phyloP scores from a whole-genome alignment of 2,888 invertebrate species.

The Pocota personata region DNA sequence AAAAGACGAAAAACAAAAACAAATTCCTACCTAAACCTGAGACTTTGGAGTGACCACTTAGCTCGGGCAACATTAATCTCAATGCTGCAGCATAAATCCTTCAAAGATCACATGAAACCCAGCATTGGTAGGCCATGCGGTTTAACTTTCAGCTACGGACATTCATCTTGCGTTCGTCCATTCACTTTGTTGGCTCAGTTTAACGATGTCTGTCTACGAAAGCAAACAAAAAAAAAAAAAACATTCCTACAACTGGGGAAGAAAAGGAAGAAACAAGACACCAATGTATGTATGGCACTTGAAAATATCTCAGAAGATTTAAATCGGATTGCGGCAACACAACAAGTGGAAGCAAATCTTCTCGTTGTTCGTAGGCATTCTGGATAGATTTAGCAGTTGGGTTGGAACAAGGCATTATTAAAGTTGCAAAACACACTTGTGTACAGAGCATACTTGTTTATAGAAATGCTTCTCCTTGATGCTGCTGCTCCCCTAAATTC shows the following conservation, averaged over 20 bases:
- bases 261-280: constrained; percentile 34
- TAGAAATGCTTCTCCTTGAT: background rate
- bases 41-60: constrained; percentile 63
- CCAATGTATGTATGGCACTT: constrained; percentile 42
- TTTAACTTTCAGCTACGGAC: constrained; percentile 55
- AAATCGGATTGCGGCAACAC: constrained; percentile 58
- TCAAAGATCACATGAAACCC: constrained; percentile 64
- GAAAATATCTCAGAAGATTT: constrained; percentile 67
- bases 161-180: constrained; percentile 56
- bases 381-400: constrained; percentile 26
- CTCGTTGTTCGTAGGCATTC: constrained; percentile 9
- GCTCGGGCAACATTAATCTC: constrained; percentile 49
- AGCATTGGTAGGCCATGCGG: constrained; percentile 53
- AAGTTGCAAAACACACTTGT: background rate
- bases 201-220: constrained; percentile 31
- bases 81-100: constrained; percentile 62
- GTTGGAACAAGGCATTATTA: constrained; percentile 11
- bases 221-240: constrained; percentile 9
- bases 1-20: background rate
- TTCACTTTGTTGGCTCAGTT: constrained; percentile 51
- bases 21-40: background rate
- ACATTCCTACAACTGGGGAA: background rate
- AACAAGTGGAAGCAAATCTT: constrained; percentile 68
- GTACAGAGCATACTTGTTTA: background rate
- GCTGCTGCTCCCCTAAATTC: background rate